phyloP scores from a whole-genome alignment of 30 jellyfish, hydroid and myxozoan genomes.

The Clytia hemisphaerica region DNA sequence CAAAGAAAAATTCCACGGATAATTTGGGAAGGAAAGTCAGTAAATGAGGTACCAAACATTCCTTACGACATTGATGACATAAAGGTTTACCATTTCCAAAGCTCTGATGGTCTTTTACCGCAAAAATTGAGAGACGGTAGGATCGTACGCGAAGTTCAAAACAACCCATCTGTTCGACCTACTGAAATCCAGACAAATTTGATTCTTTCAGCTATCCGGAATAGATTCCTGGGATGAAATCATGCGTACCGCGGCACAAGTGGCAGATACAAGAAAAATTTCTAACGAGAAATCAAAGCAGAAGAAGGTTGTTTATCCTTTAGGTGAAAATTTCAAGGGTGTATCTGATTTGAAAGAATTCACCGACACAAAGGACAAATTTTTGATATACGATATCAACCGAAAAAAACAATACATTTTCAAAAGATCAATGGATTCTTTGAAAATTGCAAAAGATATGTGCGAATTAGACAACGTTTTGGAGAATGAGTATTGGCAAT shows the following conservation, averaged over 20 bases:
- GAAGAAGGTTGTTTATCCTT: not conserved
- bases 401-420: not conserved
- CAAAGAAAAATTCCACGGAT: no score
- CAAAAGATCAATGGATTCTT: not conserved
- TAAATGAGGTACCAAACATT: no score
- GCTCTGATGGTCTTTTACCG: no score
- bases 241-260: not conserved
- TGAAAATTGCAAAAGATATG: not conserved
- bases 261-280: not conserved
- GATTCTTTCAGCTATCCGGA: not conserved
- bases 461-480: not conserved
- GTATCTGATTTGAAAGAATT: not conserved
- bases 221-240: no score
- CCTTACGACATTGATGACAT: no score
- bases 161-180: not conserved
- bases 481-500: constrained; percentile 1
- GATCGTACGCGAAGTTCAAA: not conserved
- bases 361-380: not conserved
- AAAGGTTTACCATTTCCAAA: no score
- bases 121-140: not conserved
- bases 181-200: not conserved
- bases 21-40: no score
- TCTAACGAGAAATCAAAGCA: not conserved
- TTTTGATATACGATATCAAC: not conserved
- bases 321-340: no score